These are phyloP conservation scores for Cosmia trapezina DNA, from an alignment of 2,888 invertebrate species.

Conservation along the genomic window DNA sequence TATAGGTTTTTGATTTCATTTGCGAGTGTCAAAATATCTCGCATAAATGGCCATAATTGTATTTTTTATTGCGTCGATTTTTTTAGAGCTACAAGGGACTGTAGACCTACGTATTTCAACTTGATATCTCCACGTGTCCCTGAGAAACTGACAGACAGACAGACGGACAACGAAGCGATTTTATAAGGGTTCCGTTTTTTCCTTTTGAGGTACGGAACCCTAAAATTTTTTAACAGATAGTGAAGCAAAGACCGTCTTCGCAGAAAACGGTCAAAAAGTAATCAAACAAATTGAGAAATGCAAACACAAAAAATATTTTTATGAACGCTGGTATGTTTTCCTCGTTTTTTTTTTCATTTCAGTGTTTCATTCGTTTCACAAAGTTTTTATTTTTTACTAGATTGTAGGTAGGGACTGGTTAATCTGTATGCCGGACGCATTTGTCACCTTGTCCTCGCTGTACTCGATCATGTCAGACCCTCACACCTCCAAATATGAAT, in stretches of 20 bases:
- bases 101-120: no score
- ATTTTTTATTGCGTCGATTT: no score
- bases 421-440: constrained; percentile 14
- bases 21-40: no score
- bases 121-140: no score
- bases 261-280: constrained; percentile 15
- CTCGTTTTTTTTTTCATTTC: constrained; percentile 27
- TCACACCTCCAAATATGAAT: constrained; percentile 31
- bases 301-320: no score
- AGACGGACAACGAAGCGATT: no score
- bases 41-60: no score
- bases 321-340: constrained; percentile 35
- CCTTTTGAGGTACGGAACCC: no score
- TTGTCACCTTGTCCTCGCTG: constrained; percentile 32
- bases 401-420: not conserved
- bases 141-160: no score
- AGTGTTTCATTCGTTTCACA: constrained; percentile 5
- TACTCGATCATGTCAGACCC: constrained; percentile 25
- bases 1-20: no score
- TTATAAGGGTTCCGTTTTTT: no score
- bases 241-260: constrained; percentile 5
- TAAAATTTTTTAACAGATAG: not conserved
- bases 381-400: not conserved
- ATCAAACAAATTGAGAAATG: constrained; percentile 31
- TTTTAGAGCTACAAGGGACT: no score